Evolutionary conservation across 1,140 invertebrate genomes (phyloP).

Genomic region (Megalopta genalis): DNA sequence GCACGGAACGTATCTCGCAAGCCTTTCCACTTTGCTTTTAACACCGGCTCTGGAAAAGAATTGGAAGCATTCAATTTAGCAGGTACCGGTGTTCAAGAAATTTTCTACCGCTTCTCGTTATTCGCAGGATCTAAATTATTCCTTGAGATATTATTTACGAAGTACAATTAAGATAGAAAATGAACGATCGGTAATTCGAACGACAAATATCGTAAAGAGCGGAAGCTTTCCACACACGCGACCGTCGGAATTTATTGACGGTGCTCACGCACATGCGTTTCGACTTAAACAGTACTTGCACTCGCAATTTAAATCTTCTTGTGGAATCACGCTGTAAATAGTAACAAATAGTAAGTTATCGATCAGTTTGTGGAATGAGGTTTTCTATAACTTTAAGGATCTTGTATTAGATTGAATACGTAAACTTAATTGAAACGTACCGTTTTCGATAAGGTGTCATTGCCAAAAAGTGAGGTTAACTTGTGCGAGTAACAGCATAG

Average conservation of each 20-base stretch:
- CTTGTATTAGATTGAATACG: neutral
- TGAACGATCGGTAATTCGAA: neutral
- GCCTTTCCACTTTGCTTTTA: conserved; percentile 80
- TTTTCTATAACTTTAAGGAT: neutral
- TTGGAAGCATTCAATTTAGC: neutral
- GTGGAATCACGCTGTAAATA: neutral
- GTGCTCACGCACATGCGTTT: conserved; percentile 31
- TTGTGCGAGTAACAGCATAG: conserved; percentile 12
- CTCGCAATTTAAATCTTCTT: conserved; percentile 16
- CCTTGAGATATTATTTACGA: neutral
- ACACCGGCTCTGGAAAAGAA: conserved; percentile 70
- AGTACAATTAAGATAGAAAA: neutral
- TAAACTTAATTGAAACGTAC: neutral
- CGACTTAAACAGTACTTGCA: neutral
- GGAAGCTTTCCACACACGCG: neutral
- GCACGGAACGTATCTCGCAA: conserved; percentile 78
- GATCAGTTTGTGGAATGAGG: neutral
- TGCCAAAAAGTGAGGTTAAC: conserved; percentile 43
- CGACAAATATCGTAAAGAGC: neutral
- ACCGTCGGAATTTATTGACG: conserved; percentile 31
- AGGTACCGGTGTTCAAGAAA: neutral
- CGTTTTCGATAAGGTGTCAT: neutral
- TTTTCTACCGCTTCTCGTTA: neutral
- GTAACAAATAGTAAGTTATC: conserved; percentile 17
- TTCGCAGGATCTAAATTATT: neutral